phyloP scores from a whole-genome alignment of 2,888 invertebrate genomes.

The Erynnis tages region DNA sequence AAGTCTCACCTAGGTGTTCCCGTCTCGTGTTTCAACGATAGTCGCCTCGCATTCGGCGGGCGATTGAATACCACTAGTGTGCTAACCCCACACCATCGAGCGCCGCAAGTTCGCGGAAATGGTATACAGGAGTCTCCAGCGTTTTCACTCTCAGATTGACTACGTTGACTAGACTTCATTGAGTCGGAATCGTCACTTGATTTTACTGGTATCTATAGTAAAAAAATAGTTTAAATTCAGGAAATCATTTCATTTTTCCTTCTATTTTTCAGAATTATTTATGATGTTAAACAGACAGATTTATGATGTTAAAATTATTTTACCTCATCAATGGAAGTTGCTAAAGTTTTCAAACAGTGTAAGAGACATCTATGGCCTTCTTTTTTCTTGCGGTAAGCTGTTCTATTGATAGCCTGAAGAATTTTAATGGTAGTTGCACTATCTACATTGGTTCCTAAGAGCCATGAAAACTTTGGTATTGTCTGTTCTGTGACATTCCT shows the following conservation, averaged over 20 bases:
- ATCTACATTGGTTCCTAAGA: constrained; percentile 83
- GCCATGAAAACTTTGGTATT: constrained; percentile 76
- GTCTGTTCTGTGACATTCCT: constrained; percentile 69
- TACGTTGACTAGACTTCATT: constrained; percentile 71
- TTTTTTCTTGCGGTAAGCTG: constrained; percentile 90
- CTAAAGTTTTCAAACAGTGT: constrained; percentile 86
- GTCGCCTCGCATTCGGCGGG: constrained; percentile 84
- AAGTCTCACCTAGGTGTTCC: constrained; percentile 81
- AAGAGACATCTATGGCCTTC: constrained; percentile 93
- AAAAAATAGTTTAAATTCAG: constrained; percentile 16
- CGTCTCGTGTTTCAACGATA: constrained; percentile 74
- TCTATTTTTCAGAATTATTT: too few relatives aligned
- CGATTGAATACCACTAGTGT: constrained; percentile 93
- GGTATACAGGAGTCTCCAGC: constrained; percentile 92
- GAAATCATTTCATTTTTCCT: neutral
- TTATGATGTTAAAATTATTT: too few relatives aligned
- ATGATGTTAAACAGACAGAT: too few relatives aligned
- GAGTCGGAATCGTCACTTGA: constrained; percentile 77
- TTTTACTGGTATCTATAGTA: constrained; percentile 75
- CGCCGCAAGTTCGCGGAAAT: constrained; percentile 96
- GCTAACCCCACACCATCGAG: constrained; percentile 94
- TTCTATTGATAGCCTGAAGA: constrained; percentile 89
- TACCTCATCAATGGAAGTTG: constrained; percentile 76
- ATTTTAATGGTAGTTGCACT: constrained; percentile 87
- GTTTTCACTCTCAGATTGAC: constrained; percentile 74